Conservation (phyloP, 2,888 invertebrate species). For the Cheilosia impressa region DNA sequence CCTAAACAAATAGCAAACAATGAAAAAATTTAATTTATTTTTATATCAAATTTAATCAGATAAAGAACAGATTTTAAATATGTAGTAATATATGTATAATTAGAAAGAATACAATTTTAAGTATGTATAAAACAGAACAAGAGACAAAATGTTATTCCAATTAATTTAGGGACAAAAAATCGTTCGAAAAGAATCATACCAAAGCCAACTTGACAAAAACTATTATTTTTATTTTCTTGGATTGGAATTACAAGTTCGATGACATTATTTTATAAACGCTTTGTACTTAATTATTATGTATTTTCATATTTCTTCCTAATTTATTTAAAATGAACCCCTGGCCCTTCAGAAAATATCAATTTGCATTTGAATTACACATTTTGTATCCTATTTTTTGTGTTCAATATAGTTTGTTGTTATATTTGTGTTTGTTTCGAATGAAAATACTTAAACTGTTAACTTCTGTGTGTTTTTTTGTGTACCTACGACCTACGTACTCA, state of each 20-base stretch:
- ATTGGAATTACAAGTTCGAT: neutral
- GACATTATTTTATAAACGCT: neutral
- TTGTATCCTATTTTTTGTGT: constrained; percentile 20
- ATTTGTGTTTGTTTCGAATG: constrained; percentile 13
- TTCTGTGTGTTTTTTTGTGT: constrained; percentile 10
- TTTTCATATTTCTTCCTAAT: constrained; percentile 14
- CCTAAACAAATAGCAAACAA: constrained; percentile 65
- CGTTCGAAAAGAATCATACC: constrained; percentile 4
- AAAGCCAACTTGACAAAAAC: constrained; percentile 15
- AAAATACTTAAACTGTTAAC: constrained; percentile 9
- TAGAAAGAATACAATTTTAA: constrained; percentile 18
- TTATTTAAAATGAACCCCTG: neutral
- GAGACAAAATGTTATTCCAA: constrained; percentile 19
- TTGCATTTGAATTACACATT: constrained; percentile 43
- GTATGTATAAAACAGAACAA: neutral
- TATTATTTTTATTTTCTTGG: neutral
- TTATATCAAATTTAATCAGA: constrained; percentile 71
- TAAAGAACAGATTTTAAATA: constrained; percentile 26
- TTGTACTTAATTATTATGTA: constrained; percentile 46
- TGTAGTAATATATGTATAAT: constrained; percentile 16
- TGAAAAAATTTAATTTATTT: constrained; percentile 73
- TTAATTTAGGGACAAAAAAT: constrained; percentile 1
- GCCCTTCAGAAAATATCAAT: constrained; percentile 5
- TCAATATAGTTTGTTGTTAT: constrained; percentile 41
- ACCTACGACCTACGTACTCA: neutral